phyloP scores from a whole-genome alignment of 2,113 vertebrate genomes.

The Pionites leucogaster region DNA sequence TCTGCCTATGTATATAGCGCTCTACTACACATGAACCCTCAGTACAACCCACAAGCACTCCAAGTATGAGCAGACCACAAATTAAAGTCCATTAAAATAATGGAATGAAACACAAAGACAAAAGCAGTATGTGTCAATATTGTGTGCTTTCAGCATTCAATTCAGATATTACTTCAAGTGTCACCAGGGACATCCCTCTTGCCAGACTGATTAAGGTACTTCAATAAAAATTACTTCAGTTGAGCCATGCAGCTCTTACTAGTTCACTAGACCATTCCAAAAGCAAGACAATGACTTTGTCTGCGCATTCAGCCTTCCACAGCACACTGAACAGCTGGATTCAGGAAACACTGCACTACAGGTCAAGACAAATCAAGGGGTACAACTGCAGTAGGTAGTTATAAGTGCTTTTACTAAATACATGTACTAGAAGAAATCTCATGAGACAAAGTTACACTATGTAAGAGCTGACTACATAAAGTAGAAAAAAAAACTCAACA shows the following conservation, averaged over 20 bases:
- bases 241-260: neutral
- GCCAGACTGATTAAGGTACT: neutral
- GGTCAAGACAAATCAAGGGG: neutral
- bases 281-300: neutral
- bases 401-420: too few species aligned
- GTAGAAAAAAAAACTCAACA: fast-evolving
- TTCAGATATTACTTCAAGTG: neutral
- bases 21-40: neutral
- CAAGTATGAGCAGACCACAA: neutral
- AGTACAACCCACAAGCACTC: neutral
- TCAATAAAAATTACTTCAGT: neutral
- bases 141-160: neutral
- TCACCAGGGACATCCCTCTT: neutral
- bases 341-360: neutral
- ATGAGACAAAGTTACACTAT: neutral
- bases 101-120: neutral
- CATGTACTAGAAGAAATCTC: neutral
- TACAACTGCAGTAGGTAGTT: fast-evolving
- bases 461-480: neutral
- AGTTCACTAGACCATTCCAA: neutral
- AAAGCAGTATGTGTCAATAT: neutral
- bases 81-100: neutral
- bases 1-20: neutral
- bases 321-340: neutral
- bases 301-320: neutral